These are phyloP conservation scores for Cataglyphis hispanica DNA, from an alignment of 1,140 invertebrate genomes.

Conservation along the genomic window DNA sequence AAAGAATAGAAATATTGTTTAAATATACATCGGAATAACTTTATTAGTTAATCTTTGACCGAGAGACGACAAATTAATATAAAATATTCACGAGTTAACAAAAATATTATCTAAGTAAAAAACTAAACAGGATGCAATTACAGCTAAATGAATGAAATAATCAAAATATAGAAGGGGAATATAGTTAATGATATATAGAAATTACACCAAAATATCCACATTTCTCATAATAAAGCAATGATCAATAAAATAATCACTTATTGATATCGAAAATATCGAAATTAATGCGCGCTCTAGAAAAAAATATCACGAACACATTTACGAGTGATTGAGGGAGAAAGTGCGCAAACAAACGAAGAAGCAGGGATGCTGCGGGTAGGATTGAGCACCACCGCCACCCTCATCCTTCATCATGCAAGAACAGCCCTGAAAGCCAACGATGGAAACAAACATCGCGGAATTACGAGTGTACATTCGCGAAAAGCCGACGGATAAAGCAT, in stretches of 20 bases:
- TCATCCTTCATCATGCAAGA: slow-evolving; percentile 46
- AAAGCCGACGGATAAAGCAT: slow-evolving; percentile 65
- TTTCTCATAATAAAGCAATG: slow-evolving; percentile 5
- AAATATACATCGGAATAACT: background rate
- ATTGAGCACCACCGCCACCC: slow-evolving; percentile 35
- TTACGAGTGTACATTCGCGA: slow-evolving; percentile 75
- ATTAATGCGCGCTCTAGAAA: background rate
- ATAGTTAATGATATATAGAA: background rate
- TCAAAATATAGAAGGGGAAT: background rate
- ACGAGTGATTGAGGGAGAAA: slow-evolving; percentile 26
- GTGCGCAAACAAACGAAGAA: slow-evolving; percentile 20
- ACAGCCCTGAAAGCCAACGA: slow-evolving; percentile 75
- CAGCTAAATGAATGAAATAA: background rate
- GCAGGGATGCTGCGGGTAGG: slow-evolving; percentile 28
- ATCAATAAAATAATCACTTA: background rate
- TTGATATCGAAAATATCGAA: background rate
- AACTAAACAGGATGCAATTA: background rate
- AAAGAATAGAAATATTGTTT: background rate
- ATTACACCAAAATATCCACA: background rate
- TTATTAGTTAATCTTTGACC: background rate
- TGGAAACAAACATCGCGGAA: slow-evolving; percentile 81
- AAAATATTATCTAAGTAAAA: background rate
- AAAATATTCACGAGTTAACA: background rate
- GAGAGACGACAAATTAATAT: background rate
- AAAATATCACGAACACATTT: slow-evolving; percentile 21